phyloP scores from a whole-genome alignment of 2,113 vertebrate species.

The Felis catus region F.catus_Fca126_mat1.0 CM031427.1:32788001-32788500 shows the following conservation, averaged over 20 bases:
- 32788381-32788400: not conserved
- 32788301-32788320: not conserved
- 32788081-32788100: not conserved
- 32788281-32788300: too few relatives aligned
- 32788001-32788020: not conserved
- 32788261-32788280: too few relatives aligned
- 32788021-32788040: not conserved
- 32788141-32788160: not conserved
- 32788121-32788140: accelerated
- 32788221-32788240: not conserved
- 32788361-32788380: not conserved
- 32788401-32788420: not conserved
- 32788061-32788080: not conserved
- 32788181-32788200: not conserved
- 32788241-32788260: not conserved
- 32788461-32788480: not conserved
- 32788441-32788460: not conserved
- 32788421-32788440: too few relatives aligned
- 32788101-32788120: not conserved
- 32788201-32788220: not conserved
- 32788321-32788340: not conserved
- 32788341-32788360: accelerated
- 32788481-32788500: not conserved
- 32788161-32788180: not conserved
- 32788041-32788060: not conserved